Conservation (phyloP, 2,888 invertebrate genomes). For the Strigamia maritima region DNA sequence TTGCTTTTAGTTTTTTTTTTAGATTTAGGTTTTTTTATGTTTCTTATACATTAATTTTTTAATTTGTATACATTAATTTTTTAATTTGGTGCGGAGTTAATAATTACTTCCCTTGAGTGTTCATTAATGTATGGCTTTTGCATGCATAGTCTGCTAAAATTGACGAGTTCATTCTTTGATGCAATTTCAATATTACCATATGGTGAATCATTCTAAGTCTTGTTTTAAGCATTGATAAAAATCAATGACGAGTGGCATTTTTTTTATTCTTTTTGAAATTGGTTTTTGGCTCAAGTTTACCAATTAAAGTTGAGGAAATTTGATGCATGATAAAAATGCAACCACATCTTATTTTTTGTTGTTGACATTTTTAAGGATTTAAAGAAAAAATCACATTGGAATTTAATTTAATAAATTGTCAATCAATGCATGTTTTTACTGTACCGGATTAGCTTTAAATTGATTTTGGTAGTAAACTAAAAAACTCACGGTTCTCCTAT, state of each 20-base stretch:
- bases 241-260: neutral
- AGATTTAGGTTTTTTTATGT: neutral
- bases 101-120: neutral
- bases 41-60: too few relatives aligned
- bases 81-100: neutral
- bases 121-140: neutral
- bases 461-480: too few relatives aligned
- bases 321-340: neutral
- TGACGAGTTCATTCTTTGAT: neutral
- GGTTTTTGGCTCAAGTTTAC: neutral
- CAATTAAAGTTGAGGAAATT: slow-evolving; percentile 9
- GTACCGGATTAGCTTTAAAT: neutral
- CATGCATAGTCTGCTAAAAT: neutral
- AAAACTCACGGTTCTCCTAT: too few relatives aligned
- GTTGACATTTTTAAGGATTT: neutral
- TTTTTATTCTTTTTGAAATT: neutral
- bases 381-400: too few relatives aligned
- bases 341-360: neutral
- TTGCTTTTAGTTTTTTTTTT: too few relatives aligned
- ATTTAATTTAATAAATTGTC: too few relatives aligned
- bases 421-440: too few relatives aligned
- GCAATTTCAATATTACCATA: slow-evolving; percentile 16
- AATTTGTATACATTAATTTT: neutral
- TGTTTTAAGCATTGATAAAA: neutral
- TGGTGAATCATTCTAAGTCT: neutral